A percentile compares a stretch with the other conserved stretches of the same genome.
Conservation (phyloP, 2,797 vertebrate genomes). For the Chrosomus eos region DNA sequence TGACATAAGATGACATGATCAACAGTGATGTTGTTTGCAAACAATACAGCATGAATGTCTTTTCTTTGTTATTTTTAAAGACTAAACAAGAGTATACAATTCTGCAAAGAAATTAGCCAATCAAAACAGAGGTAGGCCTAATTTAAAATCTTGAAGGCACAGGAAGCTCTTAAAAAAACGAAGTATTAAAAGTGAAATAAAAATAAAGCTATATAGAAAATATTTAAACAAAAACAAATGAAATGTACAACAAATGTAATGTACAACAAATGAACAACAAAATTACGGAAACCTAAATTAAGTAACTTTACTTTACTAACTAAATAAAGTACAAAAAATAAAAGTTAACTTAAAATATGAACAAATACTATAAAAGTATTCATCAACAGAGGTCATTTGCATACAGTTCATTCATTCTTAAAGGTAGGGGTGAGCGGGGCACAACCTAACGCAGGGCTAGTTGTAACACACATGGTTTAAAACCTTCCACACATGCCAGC, state of each 20-base stretch:
- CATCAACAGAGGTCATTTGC: background rate
- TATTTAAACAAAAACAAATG: background rate
- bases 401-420: background rate
- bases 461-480: too few species aligned
- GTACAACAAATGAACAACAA: background rate
- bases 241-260: background rate
- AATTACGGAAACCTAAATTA: background rate
- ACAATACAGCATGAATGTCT: background rate
- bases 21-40: background rate
- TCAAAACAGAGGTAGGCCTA: background rate
- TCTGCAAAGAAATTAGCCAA: background rate
- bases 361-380: background rate
- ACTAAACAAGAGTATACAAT: background rate
- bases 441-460: too few species aligned
- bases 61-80: background rate
- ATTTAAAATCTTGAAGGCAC: background rate
- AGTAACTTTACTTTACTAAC: too few species aligned
- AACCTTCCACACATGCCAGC: too few species aligned
- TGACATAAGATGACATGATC: background rate
- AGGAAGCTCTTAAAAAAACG: background rate
- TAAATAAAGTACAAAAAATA: background rate
- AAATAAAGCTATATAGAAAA: background rate
- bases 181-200: background rate
- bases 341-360: background rate
- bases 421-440: background rate